A percentile compares a stretch with the other conserved stretches of the same genome.
phyloP scores from a whole-genome alignment of 2,797 vertebrate species.

The Morus bassanus region DNA sequence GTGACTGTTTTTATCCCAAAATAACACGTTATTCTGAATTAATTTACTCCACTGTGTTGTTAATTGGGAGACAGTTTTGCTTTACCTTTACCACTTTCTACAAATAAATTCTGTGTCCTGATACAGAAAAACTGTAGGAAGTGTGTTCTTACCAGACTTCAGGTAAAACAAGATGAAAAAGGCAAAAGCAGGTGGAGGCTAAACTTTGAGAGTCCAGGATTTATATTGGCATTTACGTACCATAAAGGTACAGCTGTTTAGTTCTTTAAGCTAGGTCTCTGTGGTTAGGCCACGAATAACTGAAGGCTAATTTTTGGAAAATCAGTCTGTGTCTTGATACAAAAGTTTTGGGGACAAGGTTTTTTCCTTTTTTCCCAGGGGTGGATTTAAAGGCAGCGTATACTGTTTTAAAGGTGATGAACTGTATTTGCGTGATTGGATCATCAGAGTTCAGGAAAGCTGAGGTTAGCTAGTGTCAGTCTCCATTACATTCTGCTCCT shows the following conservation, averaged over 20 bases:
- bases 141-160: not conserved
- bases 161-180: not conserved
- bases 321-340: not conserved
- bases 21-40: not conserved
- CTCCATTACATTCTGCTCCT: not conserved
- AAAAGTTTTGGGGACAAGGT: not conserved
- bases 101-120: not conserved
- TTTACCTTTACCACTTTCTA: not conserved
- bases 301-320: not conserved
- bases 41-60: not conserved
- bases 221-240: not conserved
- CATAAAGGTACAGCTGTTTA: not conserved
- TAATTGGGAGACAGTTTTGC: not conserved
- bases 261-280: not conserved
- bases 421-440: not conserved
- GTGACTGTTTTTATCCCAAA: not conserved
- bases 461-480: not conserved
- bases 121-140: not conserved
- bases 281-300: not conserved
- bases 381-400: not conserved
- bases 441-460: not conserved
- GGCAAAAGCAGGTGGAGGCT: not conserved
- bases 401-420: not conserved
- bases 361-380: not conserved
- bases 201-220: not conserved